These are phyloP conservation scores for Selenia dentaria DNA, from an alignment of 2,888 invertebrate species.

Conservation along the genomic window DNA sequence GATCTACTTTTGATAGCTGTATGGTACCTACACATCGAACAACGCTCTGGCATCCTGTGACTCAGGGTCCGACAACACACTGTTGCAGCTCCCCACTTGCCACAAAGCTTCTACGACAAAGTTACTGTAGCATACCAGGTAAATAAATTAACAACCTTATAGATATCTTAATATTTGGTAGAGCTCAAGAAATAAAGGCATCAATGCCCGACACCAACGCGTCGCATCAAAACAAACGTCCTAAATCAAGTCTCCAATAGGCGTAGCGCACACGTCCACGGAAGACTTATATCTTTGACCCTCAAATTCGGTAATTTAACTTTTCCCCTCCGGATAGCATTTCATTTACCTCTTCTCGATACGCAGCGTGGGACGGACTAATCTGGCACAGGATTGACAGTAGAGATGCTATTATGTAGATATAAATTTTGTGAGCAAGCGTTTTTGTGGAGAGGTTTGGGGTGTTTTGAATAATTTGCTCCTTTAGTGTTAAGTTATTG, in stretches of 20 bases:
- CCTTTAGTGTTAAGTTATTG: background rate
- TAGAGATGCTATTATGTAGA: conserved; percentile 47
- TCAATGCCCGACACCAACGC: conserved; percentile 1
- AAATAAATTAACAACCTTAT: no score
- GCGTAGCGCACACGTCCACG: conserved; percentile 58
- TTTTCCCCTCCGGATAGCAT: conserved; percentile 84
- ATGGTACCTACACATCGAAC: no score
- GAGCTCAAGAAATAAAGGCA: background rate
- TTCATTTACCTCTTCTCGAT: conserved; percentile 85
- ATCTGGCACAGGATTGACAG: conserved; percentile 64
- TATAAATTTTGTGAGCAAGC: conserved; percentile 21
- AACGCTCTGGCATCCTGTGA: no score
- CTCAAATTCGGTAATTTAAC: conserved; percentile 85
- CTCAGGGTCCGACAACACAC: no score
- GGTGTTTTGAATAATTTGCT: conserved; percentile 6
- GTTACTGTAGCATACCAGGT: no score
- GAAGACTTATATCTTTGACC: conserved; percentile 83
- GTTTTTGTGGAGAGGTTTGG: conserved; percentile 15
- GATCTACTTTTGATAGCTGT: no score
- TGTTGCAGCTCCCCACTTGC: no score
- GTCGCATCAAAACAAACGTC: conserved; percentile 46
- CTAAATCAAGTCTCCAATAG: conserved; percentile 70
- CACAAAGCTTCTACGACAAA: no score
- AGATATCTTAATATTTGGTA: no score
- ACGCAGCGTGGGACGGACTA: conserved; percentile 84